Conservation (phyloP, 53 echinoderm and acorn worm genomes). For the Temnopleurus reevesii region DNA sequence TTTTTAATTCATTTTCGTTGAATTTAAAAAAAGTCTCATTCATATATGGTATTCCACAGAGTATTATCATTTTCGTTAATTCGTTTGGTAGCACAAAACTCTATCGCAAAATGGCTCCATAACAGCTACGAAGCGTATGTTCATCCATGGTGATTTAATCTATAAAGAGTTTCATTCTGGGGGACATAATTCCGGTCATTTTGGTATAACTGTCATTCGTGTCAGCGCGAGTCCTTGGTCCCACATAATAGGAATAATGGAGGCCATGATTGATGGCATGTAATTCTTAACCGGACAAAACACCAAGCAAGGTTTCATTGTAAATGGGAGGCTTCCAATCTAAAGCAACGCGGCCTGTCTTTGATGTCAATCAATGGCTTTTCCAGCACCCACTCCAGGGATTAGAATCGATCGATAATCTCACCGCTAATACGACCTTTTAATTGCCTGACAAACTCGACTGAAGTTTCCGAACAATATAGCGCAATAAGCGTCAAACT, state of each 20-base stretch:
- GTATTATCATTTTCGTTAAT: background rate
- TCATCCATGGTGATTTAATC: too few species aligned
- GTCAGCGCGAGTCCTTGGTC: background rate
- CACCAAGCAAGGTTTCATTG: background rate
- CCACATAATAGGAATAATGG: background rate
- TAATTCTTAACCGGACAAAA: background rate
- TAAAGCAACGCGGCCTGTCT: slow-evolving; percentile 9
- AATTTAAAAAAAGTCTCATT: too few species aligned
- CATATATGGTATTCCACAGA: background rate
- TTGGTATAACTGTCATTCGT: background rate
- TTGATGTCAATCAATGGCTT: slow-evolving; percentile 44
- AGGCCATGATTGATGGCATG: slow-evolving; percentile 21
- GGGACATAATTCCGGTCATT: background rate
- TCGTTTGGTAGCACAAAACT: too few species aligned
- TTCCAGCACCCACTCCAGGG: slow-evolving; percentile 1
- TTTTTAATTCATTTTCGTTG: too few species aligned
- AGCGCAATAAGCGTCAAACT: slow-evolving; percentile 45
- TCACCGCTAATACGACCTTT: slow-evolving; percentile 31
- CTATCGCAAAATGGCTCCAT: too few species aligned
- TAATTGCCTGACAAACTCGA: slow-evolving; percentile 44
- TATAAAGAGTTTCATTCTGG: background rate
- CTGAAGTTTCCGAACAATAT: slow-evolving; percentile 57
- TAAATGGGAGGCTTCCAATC: background rate
- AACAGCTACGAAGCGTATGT: background rate
- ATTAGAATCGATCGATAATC: slow-evolving; percentile 36